phyloP scores from a whole-genome alignment of 2,113 vertebrate species.

The Nipponia nippon region DNA sequence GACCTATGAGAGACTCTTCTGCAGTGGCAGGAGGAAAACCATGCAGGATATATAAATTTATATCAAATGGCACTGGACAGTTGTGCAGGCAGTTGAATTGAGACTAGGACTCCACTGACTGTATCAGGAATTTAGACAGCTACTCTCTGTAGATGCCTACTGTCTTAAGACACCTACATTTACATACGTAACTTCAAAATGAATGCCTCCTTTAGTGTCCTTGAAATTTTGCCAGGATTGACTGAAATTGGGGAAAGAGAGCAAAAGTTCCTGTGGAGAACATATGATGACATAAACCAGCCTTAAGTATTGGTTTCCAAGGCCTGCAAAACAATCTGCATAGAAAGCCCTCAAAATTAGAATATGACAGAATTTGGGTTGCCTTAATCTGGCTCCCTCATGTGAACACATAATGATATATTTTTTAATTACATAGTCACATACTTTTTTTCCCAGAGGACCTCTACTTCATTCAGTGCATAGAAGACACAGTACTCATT shows the following conservation, averaged over 20 bases:
- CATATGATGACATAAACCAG: neutral
- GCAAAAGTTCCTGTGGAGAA: neutral
- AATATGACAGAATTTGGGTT: neutral
- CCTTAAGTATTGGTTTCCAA: neutral
- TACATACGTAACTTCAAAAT: neutral
- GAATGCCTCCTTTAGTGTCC: neutral
- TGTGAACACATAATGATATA: neutral
- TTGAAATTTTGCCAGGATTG: neutral
- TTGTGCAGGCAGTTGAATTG: neutral
- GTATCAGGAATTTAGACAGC: neutral
- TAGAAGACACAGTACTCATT: neutral
- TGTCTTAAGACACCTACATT: neutral
- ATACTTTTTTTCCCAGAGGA: neutral
- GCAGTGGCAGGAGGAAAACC: neutral
- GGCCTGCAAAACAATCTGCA: neutral
- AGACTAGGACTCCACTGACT: neutral
- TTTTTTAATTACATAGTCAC: slow-evolving; percentile 27
- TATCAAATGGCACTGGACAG: neutral
- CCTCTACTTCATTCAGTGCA: neutral
- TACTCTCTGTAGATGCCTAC: neutral
- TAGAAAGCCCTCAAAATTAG: neutral
- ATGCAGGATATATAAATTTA: neutral
- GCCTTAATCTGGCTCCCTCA: neutral
- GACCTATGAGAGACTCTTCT: neutral
- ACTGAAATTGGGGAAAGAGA: neutral